Conservation (phyloP, 2,888 invertebrate species). For the Caenorhabditis sp. region DNA sequence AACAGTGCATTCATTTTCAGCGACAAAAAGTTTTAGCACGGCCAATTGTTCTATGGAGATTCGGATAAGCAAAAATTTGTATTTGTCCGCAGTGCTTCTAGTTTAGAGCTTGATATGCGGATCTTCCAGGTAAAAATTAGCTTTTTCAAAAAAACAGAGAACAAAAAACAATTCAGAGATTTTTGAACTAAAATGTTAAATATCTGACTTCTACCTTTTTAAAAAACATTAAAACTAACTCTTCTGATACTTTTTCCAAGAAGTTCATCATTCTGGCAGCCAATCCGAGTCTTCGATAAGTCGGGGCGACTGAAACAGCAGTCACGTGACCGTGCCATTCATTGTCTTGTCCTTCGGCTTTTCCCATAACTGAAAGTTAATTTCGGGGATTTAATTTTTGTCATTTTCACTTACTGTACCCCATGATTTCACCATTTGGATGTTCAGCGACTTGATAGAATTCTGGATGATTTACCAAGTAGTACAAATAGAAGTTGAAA, state of each 20-base stretch:
- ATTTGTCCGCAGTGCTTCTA: no score
- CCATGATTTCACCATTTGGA: slow-evolving; percentile 95
- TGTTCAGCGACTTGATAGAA: slow-evolving; percentile 97
- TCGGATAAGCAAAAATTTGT: no score
- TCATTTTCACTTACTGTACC: slow-evolving; percentile 82
- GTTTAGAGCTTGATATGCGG: no score
- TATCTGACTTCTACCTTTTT: no score
- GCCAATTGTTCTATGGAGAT: no score
- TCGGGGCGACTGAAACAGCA: slow-evolving; percentile 92
- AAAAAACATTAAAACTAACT: slow-evolving; percentile 73
- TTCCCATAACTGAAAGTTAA: slow-evolving; percentile 87
- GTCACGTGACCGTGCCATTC: slow-evolving; percentile 99
- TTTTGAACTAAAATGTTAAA: no score
- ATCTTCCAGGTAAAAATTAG: no score
- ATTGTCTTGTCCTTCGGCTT: slow-evolving; percentile 92
- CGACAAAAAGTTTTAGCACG: no score
- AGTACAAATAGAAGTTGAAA: slow-evolving; percentile 88
- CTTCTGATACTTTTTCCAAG: slow-evolving; percentile 93
- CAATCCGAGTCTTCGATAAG: slow-evolving; percentile 84
- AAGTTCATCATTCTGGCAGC: slow-evolving; percentile 92
- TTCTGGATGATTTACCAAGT: slow-evolving; percentile 96
- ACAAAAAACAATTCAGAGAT: no score
- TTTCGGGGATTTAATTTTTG: not conserved
- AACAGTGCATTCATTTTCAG: no score
- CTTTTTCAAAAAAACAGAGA: no score